Conservation (phyloP, 2,888 invertebrate species). For the Oscheius sp. region DNA sequence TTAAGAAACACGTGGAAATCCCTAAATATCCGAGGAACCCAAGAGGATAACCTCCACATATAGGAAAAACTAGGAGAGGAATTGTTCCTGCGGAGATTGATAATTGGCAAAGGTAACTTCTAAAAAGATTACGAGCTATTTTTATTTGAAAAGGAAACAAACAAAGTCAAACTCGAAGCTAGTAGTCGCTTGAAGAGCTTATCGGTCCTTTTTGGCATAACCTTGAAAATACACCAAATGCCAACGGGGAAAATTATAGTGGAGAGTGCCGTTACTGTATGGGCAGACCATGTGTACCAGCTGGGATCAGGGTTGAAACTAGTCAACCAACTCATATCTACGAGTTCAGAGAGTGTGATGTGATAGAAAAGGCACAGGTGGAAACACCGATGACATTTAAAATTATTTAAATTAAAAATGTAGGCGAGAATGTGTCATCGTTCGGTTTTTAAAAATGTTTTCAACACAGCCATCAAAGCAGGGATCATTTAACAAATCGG, state of each 20-base stretch:
- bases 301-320: background rate
- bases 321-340: background rate
- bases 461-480: too few species aligned
- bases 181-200: background rate
- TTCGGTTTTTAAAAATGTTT: background rate
- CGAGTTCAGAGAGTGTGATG: too few species aligned
- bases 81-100: background rate
- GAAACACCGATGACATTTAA: too few species aligned
- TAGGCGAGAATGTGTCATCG: background rate
- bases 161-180: background rate
- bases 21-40: background rate
- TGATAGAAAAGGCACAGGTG: too few species aligned
- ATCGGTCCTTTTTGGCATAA: background rate
- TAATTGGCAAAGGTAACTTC: background rate
- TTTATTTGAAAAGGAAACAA: background rate
- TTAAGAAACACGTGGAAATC: background rate
- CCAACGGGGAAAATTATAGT: background rate
- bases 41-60: conserved; percentile 10
- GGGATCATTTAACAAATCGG: too few species aligned
- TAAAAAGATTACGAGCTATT: background rate
- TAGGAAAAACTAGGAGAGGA: conserved; percentile 4
- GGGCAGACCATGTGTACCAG: background rate
- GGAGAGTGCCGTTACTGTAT: background rate
- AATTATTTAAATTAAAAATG: too few species aligned
- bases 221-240: background rate